phyloP scores from a whole-genome alignment of 2,888 invertebrate species.

The Reticulitermes lucifugus region DNA sequence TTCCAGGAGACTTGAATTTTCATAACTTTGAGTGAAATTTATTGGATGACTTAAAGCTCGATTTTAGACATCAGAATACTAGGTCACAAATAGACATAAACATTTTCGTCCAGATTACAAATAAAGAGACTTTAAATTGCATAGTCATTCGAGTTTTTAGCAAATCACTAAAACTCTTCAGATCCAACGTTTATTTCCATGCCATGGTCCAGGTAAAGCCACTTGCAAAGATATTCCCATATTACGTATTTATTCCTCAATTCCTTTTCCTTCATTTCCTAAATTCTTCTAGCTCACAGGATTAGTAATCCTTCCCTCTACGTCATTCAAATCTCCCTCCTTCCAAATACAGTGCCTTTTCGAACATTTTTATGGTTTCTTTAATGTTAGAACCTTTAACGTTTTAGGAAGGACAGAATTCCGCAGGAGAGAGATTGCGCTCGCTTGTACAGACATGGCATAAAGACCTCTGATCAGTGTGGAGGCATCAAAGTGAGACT shows the following conservation, averaged over 20 bases:
- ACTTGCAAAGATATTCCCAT: background rate
- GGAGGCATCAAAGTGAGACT: background rate
- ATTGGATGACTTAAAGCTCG: too few species aligned
- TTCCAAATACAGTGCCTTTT: background rate
- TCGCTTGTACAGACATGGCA: background rate
- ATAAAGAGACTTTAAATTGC: too few species aligned
- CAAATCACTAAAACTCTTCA: too few species aligned
- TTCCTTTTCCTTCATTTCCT: background rate
- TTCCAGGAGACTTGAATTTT: too few species aligned
- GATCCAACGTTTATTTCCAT: too few species aligned
- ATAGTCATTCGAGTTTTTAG: too few species aligned
- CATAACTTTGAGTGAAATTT: too few species aligned
- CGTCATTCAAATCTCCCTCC: background rate
- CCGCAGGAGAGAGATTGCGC: background rate
- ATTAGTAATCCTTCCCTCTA: background rate
- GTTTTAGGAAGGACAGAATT: background rate
- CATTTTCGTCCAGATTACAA: too few species aligned
- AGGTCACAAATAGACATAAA: too few species aligned
- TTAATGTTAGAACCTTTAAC: constrained; percentile 27
- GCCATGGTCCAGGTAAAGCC: background rate
- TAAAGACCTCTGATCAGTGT: background rate
- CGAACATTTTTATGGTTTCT: background rate
- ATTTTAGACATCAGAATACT: too few species aligned
- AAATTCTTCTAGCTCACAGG: constrained; percentile 3
- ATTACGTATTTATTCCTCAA: background rate